Conservation (phyloP, 2,113 vertebrate genomes). For the Lasiurus cinereus region DNA sequence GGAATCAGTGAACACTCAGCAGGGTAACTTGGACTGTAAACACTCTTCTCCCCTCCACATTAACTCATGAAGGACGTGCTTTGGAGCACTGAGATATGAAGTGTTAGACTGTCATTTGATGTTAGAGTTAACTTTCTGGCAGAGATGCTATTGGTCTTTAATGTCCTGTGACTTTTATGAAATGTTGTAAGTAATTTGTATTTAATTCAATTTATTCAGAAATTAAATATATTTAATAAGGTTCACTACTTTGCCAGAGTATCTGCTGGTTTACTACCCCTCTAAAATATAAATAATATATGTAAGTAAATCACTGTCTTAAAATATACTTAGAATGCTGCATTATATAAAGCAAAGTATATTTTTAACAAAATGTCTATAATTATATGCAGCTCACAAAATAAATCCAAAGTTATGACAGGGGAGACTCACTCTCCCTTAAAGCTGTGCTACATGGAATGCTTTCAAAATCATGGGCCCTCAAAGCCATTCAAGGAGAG, state of each 20-base stretch:
- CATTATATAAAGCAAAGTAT: constrained; percentile 52
- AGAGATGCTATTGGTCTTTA: constrained; percentile 63
- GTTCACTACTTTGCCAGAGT: constrained; percentile 54
- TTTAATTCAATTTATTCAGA: constrained; percentile 62
- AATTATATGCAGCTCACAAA: constrained; percentile 57
- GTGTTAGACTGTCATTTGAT: constrained; percentile 28
- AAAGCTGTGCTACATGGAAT: constrained; percentile 19
- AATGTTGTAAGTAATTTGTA: constrained; percentile 71
- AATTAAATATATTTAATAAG: constrained; percentile 56
- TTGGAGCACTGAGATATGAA: constrained; percentile 64
- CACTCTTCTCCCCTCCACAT: background rate
- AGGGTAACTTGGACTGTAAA: background rate
- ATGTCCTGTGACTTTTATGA: constrained; percentile 61
- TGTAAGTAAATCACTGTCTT: constrained; percentile 38
- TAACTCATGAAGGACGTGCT: constrained; percentile 1
- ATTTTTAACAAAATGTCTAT: constrained; percentile 53
- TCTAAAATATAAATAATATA: constrained; percentile 44
- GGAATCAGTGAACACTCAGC: background rate
- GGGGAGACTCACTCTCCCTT: background rate
- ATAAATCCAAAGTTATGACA: constrained; percentile 60
- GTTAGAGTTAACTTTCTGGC: constrained; percentile 50
- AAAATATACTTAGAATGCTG: constrained; percentile 53
- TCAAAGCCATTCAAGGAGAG: constrained; percentile 8
- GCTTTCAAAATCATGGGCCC: background rate
- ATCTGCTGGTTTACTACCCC: constrained; percentile 65